phyloP scores from a whole-genome alignment of 2,888 invertebrate genomes.

The Phortica magna region DNA sequence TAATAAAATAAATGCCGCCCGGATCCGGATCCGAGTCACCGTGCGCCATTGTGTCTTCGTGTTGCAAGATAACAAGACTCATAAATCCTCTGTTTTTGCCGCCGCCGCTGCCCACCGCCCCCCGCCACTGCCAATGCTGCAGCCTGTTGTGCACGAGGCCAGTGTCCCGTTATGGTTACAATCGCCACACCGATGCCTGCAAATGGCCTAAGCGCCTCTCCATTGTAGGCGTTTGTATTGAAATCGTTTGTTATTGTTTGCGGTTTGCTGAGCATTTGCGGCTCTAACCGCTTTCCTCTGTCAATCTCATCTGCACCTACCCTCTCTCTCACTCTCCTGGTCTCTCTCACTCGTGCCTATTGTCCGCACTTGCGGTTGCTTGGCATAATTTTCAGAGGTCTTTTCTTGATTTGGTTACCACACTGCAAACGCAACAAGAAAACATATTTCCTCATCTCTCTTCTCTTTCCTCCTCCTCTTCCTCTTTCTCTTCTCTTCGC shows the following conservation, averaged over 20 bases:
- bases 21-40: slow-evolving; percentile 6
- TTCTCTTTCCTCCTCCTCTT: neutral
- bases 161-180: neutral
- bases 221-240: slow-evolving; percentile 49
- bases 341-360: neutral
- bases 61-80: slow-evolving; percentile 69
- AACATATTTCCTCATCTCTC: neutral
- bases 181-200: neutral
- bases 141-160: neutral
- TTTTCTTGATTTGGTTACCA: too few relatives aligned
- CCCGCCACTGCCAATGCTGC: slow-evolving; percentile 36
- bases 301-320: neutral
- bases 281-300: slow-evolving; percentile 2
- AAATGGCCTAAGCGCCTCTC: slow-evolving; percentile 2
- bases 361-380: neutral
- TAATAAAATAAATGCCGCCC: slow-evolving; percentile 17
- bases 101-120: slow-evolving; percentile 38
- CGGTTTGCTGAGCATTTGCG: slow-evolving; percentile 62
- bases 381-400: neutral
- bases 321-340: neutral
- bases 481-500: neutral
- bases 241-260: slow-evolving; percentile 70
- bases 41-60: slow-evolving; percentile 35
- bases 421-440: neutral
- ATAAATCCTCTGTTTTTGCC: slow-evolving; percentile 65